Conservation (phyloP, 1,140 invertebrate species). For the Zaprionus ghesquierei region DNA sequence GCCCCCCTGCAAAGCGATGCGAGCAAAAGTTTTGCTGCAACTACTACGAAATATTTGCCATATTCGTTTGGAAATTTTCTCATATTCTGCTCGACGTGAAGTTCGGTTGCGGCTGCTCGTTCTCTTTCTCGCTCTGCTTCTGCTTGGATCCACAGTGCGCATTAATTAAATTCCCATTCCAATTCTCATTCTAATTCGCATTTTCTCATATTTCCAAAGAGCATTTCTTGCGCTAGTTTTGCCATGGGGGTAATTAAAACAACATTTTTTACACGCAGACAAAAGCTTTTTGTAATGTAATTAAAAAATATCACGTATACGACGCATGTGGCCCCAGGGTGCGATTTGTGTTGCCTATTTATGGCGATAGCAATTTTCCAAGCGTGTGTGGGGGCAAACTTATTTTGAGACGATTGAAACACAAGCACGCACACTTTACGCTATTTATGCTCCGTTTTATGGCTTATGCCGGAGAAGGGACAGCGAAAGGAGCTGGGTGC, state of each 20-base stretch:
- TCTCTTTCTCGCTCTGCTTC: constrained; percentile 11
- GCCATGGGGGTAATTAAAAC: constrained; percentile 53
- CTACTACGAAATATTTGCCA: constrained; percentile 70
- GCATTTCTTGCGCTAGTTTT: constrained; percentile 34
- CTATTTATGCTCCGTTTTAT: constrained; percentile 35
- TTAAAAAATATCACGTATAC: constrained; percentile 80
- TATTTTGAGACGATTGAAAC: constrained; percentile 40
- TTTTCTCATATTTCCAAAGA: constrained; percentile 27
- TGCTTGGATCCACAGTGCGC: constrained; percentile 11
- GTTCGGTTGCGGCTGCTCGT: constrained; percentile 12
- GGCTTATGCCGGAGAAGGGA: constrained; percentile 18
- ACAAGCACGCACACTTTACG: constrained; percentile 30
- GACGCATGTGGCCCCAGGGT: constrained; percentile 64
- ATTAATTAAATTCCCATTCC: constrained; percentile 74
- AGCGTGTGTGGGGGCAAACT: constrained; percentile 19
- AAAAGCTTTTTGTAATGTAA: constrained; percentile 61
- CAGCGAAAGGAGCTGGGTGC: not conserved
- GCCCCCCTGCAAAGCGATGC: not conserved
- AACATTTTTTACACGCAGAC: constrained; percentile 55
- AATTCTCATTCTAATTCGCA: constrained; percentile 34
- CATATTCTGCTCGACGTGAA: not conserved
- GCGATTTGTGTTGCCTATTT: constrained; percentile 64
- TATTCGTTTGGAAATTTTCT: constrained; percentile 57
- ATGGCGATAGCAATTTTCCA: constrained; percentile 48
- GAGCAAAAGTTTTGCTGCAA: constrained; percentile 52